Base-by-base conservation (phyloP, 2,113 vertebrate genomes). In the Indicator indicator region DNA sequence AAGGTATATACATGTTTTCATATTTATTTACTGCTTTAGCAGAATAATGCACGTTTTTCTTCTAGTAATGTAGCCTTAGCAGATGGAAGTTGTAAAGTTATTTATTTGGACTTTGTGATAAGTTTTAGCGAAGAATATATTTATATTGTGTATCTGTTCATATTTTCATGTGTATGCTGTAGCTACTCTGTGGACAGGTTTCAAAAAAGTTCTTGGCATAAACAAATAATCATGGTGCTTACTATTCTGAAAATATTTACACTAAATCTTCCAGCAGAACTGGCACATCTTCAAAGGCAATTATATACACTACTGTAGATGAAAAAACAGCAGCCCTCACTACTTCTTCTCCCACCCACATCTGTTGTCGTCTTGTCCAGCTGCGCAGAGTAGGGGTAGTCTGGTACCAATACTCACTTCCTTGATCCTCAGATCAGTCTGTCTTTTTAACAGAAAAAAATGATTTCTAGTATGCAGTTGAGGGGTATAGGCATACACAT, bases 1-100 rank as follows among this genome's bases (percentile, higher is more conserved):
- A 98, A 99, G 99, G 99, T 99, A 99, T 97, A 97, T 97, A 96
- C 86, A 65, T 73, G 68, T 97, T 97, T 97, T 97, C 59, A 80
- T 95, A 74, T 79, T 82, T 89, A 52, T 86, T 95, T 96, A 91
- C 93, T 80, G 60, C 87, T 97, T 93, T 82, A 48, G 93, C 83
- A 84, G 90, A 83, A 60, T 72, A 48, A 82, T 96, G 93, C 96
- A 95, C 87, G 42, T 78, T 86, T 78, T 14, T 93, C 36, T 89
- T 81, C 11, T 89, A 73, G 44, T 75, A 42, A 77, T 28, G 12
- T 63, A 88, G 14, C 23, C 40, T 12, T 72, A 92, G 65, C 52
- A 54, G 67, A 77, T 54, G 20, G 1, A 7, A 87, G 7, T 44
- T 78, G 52, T 27, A 70, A 85, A 65, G 60, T 8, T 59, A 30